These are phyloP conservation scores for Andrena cerasifolii DNA, from an alignment of 1,140 invertebrate genomes.

Conservation along the genomic window DNA sequence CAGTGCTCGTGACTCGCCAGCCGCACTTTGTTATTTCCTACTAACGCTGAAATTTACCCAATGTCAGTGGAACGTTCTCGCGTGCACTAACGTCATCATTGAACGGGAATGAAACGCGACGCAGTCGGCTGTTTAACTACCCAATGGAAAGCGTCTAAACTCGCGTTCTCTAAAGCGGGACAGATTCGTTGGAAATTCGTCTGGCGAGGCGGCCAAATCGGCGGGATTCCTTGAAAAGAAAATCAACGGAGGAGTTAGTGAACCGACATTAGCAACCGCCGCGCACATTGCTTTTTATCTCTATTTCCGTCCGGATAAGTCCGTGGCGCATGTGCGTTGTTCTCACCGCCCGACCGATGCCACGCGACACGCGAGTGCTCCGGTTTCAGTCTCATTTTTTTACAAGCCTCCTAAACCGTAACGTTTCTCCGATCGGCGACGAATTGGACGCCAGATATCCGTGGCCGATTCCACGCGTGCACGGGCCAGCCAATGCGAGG, in stretches of 20 bases:
- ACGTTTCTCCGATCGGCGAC: not conserved
- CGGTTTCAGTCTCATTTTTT: not conserved
- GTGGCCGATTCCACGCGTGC: not conserved
- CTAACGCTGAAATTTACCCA: too few relatives aligned
- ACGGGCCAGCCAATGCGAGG: not conserved
- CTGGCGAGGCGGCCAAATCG: too few relatives aligned
- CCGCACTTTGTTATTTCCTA: too few relatives aligned
- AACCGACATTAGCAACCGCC: not conserved
- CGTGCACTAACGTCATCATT: too few relatives aligned
- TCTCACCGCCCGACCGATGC: not conserved
- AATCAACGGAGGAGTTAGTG: not conserved
- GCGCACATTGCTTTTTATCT: not conserved
- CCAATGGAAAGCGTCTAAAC: too few relatives aligned
- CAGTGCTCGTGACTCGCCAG: too few relatives aligned
- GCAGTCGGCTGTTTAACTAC: too few relatives aligned
- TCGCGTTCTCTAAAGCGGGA: too few relatives aligned
- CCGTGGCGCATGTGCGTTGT: not conserved
- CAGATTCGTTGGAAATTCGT: too few relatives aligned
- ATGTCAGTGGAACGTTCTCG: too few relatives aligned
- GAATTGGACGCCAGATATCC: not conserved
- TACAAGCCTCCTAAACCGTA: not conserved
- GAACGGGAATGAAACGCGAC: too few relatives aligned
- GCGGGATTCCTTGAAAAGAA: too few relatives aligned
- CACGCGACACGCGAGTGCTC: slow-evolving; percentile 7
- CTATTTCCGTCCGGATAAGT: slow-evolving; percentile 13